Conservation (phyloP, 2,113 vertebrate species). For the Oryctolagus cuniculus region mOryCun1.1 NC_091449.1:7685001-7685500, state of each 20-base stretch:
- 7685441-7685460: constrained; percentile 93
- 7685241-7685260: too few relatives aligned
- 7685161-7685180: not conserved
- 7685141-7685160: not conserved
- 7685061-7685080: not conserved
- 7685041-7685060: not conserved
- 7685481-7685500: not conserved
- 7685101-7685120: not conserved
- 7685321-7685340: not conserved
- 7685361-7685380: constrained; percentile 89
- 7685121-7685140: not conserved
- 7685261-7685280: not conserved
- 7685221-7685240: too few relatives aligned
- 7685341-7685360: constrained; percentile 88
- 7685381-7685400: constrained; percentile 92
- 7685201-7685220: not conserved
- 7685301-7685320: not conserved
- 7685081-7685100: not conserved
- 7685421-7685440: constrained; percentile 92
- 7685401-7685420: constrained; percentile 88
- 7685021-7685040: not conserved
- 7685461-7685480: constrained; percentile 79
- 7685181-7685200: not conserved
- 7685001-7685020: constrained; percentile 83
- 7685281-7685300: not conserved